phyloP scores from a whole-genome alignment of 2,113 vertebrate species.

The Lophotis ruficrista region DNA sequence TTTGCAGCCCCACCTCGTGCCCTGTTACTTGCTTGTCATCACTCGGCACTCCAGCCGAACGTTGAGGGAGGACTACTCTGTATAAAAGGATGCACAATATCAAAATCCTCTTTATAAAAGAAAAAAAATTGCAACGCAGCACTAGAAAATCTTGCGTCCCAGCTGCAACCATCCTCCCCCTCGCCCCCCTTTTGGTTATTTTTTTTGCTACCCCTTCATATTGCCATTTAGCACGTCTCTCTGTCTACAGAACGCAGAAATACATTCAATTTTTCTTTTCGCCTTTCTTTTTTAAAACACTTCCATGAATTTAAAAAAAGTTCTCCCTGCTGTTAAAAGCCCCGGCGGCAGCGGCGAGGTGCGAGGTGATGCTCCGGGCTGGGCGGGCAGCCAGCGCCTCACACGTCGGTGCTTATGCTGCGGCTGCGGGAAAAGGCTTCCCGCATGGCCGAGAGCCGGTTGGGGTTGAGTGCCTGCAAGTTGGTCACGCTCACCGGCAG shows the following conservation, averaged over 20 bases:
- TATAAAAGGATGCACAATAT: conserved; percentile 43
- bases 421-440: conserved; percentile 94
- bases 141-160: not conserved
- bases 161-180: not conserved
- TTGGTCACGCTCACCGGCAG: conserved; percentile 79
- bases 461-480: conserved; percentile 89
- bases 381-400: not conserved
- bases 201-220: not conserved
- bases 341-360: accelerated
- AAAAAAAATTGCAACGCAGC: not conserved
- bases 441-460: conserved; percentile 92
- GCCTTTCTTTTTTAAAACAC: not conserved
- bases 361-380: accelerated
- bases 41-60: accelerated
- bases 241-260: not conserved
- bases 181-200: accelerated
- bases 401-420: conserved; percentile 97
- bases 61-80: not conserved
- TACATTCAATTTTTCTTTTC: not conserved
- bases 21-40: not conserved
- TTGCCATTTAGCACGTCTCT: not conserved
- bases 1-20: not conserved
- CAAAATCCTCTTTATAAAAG: conserved; percentile 57
- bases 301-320: not conserved
- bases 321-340: not conserved